Conservation (phyloP, 1,140 invertebrate genomes). For the Magallana gigas region DNA sequence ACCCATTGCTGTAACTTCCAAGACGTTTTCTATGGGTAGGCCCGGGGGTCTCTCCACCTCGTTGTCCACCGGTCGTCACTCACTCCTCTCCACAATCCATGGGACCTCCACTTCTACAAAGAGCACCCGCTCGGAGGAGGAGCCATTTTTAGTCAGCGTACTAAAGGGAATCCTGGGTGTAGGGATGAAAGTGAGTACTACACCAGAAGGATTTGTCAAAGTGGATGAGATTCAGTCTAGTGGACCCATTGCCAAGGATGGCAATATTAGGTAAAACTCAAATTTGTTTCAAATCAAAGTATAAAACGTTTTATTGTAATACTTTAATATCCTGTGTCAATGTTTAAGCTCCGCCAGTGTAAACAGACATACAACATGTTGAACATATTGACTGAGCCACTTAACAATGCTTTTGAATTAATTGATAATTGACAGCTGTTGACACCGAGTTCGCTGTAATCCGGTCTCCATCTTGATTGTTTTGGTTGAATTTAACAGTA, state of each 20-base stretch:
- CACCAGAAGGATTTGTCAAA: conserved; percentile 60
- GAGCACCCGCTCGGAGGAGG: conserved; percentile 58
- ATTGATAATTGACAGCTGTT: conserved; percentile 31
- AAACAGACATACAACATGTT: no score
- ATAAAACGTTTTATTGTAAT: background rate
- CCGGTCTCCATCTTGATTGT: background rate
- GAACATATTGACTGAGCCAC: no score
- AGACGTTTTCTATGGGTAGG: conserved; percentile 45
- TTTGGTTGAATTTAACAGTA: background rate
- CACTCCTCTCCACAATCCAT: conserved; percentile 53
- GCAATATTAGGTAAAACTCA: conserved; percentile 67
- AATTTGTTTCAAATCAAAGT: background rate
- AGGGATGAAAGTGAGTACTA: conserved; percentile 68
- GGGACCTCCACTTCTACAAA: conserved; percentile 38
- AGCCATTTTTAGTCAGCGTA: conserved; percentile 72
- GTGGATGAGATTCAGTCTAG: conserved; percentile 69
- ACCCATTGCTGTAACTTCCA: conserved; percentile 50
- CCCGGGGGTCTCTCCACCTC: conserved; percentile 43
- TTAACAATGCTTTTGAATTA: no score
- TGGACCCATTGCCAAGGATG: conserved; percentile 70
- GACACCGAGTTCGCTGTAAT: background rate
- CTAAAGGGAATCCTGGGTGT: conserved; percentile 73
- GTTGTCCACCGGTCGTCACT: conserved; percentile 44
- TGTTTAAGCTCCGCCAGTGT: no score
- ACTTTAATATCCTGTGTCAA: background rate